A percentile compares a stretch with the other conserved stretches of the same genome.
phyloP scores from a whole-genome alignment of 2,888 invertebrate species.

The Lasioglossum oenotherae region DNA sequence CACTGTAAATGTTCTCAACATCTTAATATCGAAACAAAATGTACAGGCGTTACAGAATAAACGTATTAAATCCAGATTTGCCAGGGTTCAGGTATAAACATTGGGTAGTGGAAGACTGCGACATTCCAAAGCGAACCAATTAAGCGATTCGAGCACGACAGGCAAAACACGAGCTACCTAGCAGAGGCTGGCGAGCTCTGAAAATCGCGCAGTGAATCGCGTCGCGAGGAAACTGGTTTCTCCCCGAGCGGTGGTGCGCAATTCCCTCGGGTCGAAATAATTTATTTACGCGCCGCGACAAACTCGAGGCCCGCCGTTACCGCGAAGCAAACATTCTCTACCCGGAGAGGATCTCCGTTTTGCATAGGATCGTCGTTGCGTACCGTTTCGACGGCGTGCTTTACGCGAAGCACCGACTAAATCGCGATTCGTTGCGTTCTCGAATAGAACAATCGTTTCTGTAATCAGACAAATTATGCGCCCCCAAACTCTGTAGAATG shows the following conservation, averaged over 20 bases:
- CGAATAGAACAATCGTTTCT: not conserved
- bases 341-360: not conserved
- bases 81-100: not conserved
- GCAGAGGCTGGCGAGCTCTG: not conserved
- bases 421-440: not conserved
- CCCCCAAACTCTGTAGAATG: too few relatives aligned
- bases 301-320: constrained; percentile 9
- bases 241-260: not conserved
- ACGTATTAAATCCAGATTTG: not conserved
- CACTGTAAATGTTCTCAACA: too few relatives aligned
- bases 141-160: not conserved
- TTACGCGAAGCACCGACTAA: not conserved
- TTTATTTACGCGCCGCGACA: constrained; percentile 17
- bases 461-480: not conserved
- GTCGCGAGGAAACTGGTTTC: not conserved
- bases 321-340: constrained; percentile 4
- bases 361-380: not conserved
- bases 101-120: not conserved
- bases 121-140: not conserved
- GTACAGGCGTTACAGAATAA: not conserved
- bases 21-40: too few relatives aligned
- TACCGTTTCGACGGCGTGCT: not conserved
- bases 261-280: constrained; percentile 26
- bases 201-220: not conserved
- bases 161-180: not conserved